These are phyloP conservation scores for Emydura subglobosa DNA, from an alignment of 2,113 vertebrate species.

Conservation along the genomic window DNA sequence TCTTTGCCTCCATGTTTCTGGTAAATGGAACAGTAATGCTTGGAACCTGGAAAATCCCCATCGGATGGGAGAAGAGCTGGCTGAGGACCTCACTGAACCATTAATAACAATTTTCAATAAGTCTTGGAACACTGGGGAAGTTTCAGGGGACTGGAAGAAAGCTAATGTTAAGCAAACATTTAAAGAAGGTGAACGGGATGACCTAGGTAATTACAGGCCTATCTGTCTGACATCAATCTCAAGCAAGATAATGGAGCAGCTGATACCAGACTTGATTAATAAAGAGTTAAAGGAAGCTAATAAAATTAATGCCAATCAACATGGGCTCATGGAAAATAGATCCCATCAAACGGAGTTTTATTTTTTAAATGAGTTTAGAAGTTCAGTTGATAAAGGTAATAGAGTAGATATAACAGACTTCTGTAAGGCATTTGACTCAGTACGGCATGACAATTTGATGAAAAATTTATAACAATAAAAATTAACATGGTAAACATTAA, in stretches of 20 bases:
- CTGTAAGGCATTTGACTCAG: neutral
- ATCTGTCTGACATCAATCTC: neutral
- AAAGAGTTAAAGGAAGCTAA: neutral
- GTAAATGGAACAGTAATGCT: accelerated
- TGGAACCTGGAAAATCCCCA: neutral
- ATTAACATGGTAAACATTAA: neutral
- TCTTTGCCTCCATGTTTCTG: neutral
- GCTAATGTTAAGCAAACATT: neutral
- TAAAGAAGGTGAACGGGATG: neutral
- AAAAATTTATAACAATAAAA: neutral
- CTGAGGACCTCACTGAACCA: neutral
- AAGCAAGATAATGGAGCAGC: neutral
- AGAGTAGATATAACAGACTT: neutral
- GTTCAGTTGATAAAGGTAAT: neutral
- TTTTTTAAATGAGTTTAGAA: neutral
- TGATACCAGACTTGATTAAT: neutral
- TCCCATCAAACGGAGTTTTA: neutral
- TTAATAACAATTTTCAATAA: neutral
- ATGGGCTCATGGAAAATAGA: neutral
- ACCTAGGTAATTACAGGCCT: neutral
- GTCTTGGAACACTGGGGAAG: neutral
- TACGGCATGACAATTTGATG: neutral
- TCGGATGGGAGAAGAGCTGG: neutral
- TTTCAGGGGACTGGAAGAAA: neutral
- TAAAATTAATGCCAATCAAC: neutral